Evolutionary conservation across 1,140 invertebrate species (phyloP), one percentile per base, ranked within the genome.

Genomic region (Paramacrobiotus metropolitanus): DNA sequence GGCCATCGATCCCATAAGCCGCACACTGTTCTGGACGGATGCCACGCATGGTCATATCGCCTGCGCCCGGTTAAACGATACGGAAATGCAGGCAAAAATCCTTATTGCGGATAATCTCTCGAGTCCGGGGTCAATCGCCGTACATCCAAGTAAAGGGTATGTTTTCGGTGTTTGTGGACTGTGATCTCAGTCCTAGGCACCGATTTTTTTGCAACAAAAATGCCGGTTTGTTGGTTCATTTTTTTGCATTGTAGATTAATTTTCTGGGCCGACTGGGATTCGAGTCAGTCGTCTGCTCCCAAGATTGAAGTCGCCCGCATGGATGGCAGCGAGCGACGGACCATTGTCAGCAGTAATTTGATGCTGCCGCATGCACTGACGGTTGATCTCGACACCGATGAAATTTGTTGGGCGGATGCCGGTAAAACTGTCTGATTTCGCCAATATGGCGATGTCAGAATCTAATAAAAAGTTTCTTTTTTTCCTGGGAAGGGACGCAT

Each of bases 261-360:
- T 59, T 96, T 90, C 70, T 98, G 93, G 90, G 85, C 88, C 0
- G 94, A 98, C 69, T 97, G 94, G 93, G 84, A 92, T 70, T 78
- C 92, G n/a, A n/a, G n/a, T n/a, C n/a, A n/a, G n/a, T n/a, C n/a
- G n/a, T 74, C 77, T 1, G 73, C 78, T 44, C 91, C 94, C 0
- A 92, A 90, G 76, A 86, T 98, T 63, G 94, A 96, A 73, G 81
- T 80, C 77, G 80, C 91, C 1, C 87, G 91, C 71, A 82, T 94
- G 77, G 92, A 98, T 73, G 94, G 92, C 1, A 81, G 80, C 2
- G 81, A 82, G 1, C 77, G 92, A 44, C 66, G 69, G 61, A 68
- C 74, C 2, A 70, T 82, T 20, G 71, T 82, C 1, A 69, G 71
- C 15, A 69, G 72, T 2, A 75, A 78, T 59, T 68, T 83, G 1